Evolutionary conservation across 2,888 invertebrate species (phyloP).

Genomic region (Monopis laevigella): DNA sequence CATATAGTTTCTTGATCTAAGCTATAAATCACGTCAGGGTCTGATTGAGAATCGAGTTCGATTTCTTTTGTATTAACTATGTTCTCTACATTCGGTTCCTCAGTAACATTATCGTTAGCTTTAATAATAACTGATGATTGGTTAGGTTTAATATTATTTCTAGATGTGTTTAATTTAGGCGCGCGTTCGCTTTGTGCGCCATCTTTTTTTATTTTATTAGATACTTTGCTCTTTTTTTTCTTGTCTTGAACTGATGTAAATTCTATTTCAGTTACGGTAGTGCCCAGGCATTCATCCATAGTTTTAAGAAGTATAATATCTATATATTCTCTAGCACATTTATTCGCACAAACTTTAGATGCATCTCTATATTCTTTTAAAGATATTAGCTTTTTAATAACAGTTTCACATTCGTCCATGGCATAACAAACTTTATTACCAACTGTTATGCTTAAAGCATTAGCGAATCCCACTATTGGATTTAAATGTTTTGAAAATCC

Average conservation of each 20-base stretch:
- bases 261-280: conserved; percentile 40
- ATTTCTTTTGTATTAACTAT: not conserved
- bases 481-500: conserved; percentile 69
- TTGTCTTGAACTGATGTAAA: conserved; percentile 25
- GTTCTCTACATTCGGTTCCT: conserved; percentile 35
- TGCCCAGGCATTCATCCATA: conserved; percentile 40
- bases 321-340: conserved; percentile 38
- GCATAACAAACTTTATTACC: conserved; percentile 63
- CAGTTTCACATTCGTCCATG: conserved; percentile 51
- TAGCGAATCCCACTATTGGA: conserved; percentile 63
- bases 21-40: conserved; percentile 38
- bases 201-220: not conserved
- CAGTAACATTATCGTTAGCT: conserved; percentile 25
- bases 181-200: conserved; percentile 34
- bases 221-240: conserved; percentile 35
- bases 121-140: conserved; percentile 39
- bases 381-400: conserved; percentile 45
- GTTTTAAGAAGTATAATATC: conserved; percentile 37
- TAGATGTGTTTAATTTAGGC: conserved; percentile 27
- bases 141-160: conserved; percentile 25
- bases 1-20: conserved; percentile 45
- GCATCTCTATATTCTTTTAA: conserved; percentile 44
- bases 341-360: conserved; percentile 39
- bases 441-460: conserved; percentile 64
- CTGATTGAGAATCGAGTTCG: conserved; percentile 13